Evolutionary conservation across 1,140 invertebrate species (phyloP), one percentile per base, ranked within the genome.

Genomic region (Conus ventricosus): DNA sequence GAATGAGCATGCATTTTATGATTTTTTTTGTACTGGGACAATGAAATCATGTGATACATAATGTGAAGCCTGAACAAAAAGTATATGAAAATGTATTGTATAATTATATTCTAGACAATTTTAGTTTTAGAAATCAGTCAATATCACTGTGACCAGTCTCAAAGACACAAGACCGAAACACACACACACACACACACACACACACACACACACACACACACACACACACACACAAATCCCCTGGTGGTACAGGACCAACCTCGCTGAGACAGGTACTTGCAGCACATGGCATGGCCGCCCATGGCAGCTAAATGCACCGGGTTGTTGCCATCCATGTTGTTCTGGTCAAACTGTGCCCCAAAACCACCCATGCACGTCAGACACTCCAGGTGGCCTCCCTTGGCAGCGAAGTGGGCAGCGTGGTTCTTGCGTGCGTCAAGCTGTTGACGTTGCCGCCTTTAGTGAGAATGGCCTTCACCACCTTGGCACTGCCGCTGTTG

Each of bases 331-430:
- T 94, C 93, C 84, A 91, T 89, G 80, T 94, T 93, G n/a, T 90
- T 88, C 39, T 93, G 91, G 87, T 95, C 93, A 92, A 95, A 95
- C 78, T 95, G 90, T n/a, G 94, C 95, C 82, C 93, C 93, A 90
- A 92, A 95, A 0, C 93, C 95, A 25, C 95, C 90, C 91, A 95
- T 92, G 51, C 91, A 90, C 5, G 88, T 92, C 51, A 95, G 71
- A 5, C 94, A 92, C 55, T 92, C 90, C n/a, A 94, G 92, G 86
- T 92, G 91, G 60, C 95, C 95, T 90, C 91, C 92, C 82, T 92
- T 91, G 51, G 95, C 95, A 82, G 95, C 95, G 89, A 93, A 94
- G 90, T 95, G 95, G 55, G 92, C 91, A 67, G 95, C 94, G 88
- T 92, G 91, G 82, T 91, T 91, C 81, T 94, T 93, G 63, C 92